These are phyloP conservation scores for Microvelia longipes DNA, from an alignment of 1,140 invertebrate species.

Conservation along the genomic window DNA sequence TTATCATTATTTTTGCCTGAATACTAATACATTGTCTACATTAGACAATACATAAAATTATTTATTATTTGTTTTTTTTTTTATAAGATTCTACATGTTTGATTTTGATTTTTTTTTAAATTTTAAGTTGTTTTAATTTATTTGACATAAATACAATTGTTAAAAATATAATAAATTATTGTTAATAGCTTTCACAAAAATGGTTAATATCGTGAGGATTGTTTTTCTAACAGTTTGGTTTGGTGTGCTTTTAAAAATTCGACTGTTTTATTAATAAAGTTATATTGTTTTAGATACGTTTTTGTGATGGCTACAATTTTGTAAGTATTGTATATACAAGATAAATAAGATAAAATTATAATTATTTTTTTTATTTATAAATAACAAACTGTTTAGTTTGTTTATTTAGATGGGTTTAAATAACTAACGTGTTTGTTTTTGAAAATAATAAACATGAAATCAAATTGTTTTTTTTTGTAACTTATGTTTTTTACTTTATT, in stretches of 20 bases:
- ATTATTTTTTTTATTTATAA: neutral
- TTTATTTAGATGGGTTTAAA: constrained; percentile 3
- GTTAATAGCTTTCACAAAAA: constrained; percentile 1
- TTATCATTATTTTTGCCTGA: neutral
- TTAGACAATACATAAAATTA: neutral
- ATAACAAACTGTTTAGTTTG: neutral
- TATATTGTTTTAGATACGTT: neutral
- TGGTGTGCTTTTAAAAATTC: neutral
- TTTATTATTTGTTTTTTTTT: neutral
- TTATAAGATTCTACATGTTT: constrained; percentile 1
- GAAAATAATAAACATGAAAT: constrained; percentile 9
- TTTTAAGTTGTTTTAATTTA: neutral
- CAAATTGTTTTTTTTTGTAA: neutral
- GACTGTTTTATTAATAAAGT: neutral
- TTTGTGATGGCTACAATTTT: constrained; percentile 12
- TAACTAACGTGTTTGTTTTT: constrained; percentile 15
- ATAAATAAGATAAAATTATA: neutral
- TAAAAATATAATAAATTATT: neutral
- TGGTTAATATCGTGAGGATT: neutral
- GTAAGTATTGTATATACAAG: constrained; percentile 12
- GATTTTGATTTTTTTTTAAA: constrained; percentile 6
- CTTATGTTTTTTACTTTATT: constrained; percentile 6
- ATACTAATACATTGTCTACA: constrained; percentile 11
- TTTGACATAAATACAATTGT: neutral
- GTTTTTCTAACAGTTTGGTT: too few relatives aligned